phyloP scores from a whole-genome alignment of 2,888 invertebrate genomes.

The Microplitis manilae region DNA sequence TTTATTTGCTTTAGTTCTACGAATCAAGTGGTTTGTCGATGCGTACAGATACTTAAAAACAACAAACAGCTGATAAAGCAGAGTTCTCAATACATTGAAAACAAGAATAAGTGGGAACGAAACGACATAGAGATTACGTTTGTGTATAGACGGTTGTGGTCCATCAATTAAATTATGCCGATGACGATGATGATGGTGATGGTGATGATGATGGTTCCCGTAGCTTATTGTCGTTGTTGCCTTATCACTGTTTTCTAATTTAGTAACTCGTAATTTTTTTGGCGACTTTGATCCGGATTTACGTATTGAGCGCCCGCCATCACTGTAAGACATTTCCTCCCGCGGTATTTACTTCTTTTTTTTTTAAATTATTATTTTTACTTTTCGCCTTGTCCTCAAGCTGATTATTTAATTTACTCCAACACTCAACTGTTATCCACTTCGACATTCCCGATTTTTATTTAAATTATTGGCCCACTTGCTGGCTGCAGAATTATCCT shows the following conservation, averaged over 20 bases:
- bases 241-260: slow-evolving; percentile 66
- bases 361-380: not conserved
- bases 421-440: not conserved
- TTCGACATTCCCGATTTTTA: slow-evolving; percentile 30
- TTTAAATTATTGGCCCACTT: not conserved
- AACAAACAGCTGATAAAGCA: slow-evolving; percentile 89
- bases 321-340: slow-evolving; percentile 71
- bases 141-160: slow-evolving; percentile 85
- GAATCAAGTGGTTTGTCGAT: slow-evolving; percentile 83
- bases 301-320: slow-evolving; percentile 72
- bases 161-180: slow-evolving; percentile 66
- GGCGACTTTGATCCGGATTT: slow-evolving; percentile 72
- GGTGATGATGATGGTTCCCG: slow-evolving; percentile 60
- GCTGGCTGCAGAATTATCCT: not conserved
- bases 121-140: slow-evolving; percentile 89
- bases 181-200: slow-evolving; percentile 57
- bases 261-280: slow-evolving; percentile 70
- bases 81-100: slow-evolving; percentile 86
- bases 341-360: slow-evolving; percentile 38
- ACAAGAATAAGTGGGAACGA: slow-evolving; percentile 90
- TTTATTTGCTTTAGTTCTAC: slow-evolving; percentile 72
- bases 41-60: slow-evolving; percentile 89
- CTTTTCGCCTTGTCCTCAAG: not conserved
- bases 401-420: not conserved
- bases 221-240: slow-evolving; percentile 67